These are phyloP conservation scores for Seriola quinqueradiata DNA, from an alignment of 2,113 vertebrate species.

Conservation along the genomic window DNA sequence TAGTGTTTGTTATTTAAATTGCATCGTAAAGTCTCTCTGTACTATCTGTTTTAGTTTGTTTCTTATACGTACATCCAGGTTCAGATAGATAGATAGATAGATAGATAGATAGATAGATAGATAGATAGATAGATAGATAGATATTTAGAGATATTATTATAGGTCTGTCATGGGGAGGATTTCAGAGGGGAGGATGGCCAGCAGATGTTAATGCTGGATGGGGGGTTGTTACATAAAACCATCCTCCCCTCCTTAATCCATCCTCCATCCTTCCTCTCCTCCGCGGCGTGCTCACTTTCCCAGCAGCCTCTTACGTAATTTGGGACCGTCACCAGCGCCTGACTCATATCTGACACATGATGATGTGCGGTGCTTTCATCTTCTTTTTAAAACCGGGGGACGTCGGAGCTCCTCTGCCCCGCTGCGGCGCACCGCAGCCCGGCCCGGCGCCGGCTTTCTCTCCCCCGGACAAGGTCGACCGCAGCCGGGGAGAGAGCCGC, in stretches of 20 bases:
- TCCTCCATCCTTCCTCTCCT: background rate
- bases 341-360: background rate
- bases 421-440: conserved; percentile 23
- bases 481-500: background rate
- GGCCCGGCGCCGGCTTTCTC: background rate
- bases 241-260: conserved; percentile 59
- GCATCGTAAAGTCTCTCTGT: too few relatives aligned
- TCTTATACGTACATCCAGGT: too few relatives aligned
- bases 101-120: background rate
- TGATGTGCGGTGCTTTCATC: too few relatives aligned
- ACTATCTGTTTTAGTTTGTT: too few relatives aligned
- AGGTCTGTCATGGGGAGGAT: background rate
- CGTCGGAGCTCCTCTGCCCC: background rate
- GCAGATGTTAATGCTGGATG: conserved; percentile 50
- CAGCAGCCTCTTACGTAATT: conserved; percentile 62
- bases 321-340: background rate
- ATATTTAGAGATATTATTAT: background rate
- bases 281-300: background rate
- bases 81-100: too few relatives aligned
- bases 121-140: background rate
- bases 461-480: conserved; percentile 23
- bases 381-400: background rate
- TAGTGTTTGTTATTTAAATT: too few relatives aligned
- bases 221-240: conserved; percentile 69
- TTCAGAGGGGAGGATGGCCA: conserved; percentile 13